A percentile compares a stretch with the other conserved stretches of the same genome.
Evolutionary conservation across 2,113 vertebrate genomes (phyloP).

Genomic region (Sceloporus undulatus): DNA sequence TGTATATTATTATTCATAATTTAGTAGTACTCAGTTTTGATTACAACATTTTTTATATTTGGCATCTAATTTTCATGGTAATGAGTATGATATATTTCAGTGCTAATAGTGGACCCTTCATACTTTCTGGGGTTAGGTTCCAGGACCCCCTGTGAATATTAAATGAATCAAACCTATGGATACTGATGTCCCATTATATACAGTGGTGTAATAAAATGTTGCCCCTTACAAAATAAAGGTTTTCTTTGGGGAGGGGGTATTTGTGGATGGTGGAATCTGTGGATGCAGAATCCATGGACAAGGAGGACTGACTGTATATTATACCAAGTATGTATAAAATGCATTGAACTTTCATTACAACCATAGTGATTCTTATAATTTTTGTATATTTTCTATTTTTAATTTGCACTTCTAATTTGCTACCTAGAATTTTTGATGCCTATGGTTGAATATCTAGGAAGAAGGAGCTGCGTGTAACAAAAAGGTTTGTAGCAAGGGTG

Average conservation of each 20-base stretch:
- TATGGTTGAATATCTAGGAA: neutral
- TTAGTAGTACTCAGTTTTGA: neutral
- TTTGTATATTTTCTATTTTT: neutral
- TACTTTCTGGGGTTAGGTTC: too few species aligned
- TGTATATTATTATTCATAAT: neutral
- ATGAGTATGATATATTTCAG: neutral
- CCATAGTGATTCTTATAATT: neutral
- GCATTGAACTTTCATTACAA: neutral
- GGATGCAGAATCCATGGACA: too few species aligned
- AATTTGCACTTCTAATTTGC: too few species aligned
- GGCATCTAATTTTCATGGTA: neutral
- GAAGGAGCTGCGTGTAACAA: neutral
- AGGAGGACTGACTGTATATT: too few species aligned
- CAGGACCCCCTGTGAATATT: too few species aligned
- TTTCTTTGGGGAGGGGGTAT: too few species aligned
- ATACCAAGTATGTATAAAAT: neutral
- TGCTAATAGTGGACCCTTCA: too few species aligned
- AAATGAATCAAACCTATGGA: too few species aligned
- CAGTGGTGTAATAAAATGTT: too few species aligned
- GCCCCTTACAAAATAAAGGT: too few species aligned
- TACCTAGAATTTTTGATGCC: neutral
- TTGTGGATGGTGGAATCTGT: too few species aligned
- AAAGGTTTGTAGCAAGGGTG: neutral
- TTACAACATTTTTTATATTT: neutral
- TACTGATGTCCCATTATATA: too few species aligned